Conservation (phyloP, 2,888 invertebrate species). For the Oscheius sp. region DNA sequence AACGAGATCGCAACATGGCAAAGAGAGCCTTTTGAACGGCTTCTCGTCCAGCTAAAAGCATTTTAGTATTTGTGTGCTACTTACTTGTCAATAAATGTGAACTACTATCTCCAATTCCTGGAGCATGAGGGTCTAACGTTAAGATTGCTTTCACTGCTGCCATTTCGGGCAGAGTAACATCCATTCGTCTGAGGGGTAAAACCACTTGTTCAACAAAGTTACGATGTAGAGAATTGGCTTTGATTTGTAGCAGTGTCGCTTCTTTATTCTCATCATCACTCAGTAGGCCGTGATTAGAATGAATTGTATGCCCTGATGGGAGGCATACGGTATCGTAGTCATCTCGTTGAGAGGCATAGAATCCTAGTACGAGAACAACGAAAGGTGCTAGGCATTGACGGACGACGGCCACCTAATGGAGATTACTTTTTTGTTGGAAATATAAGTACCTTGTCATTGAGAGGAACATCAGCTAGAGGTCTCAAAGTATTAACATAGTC, state of each 20-base stretch:
- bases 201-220: conserved; percentile 28
- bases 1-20: neutral
- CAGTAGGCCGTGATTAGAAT: conserved; percentile 2
- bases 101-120: conserved; percentile 25
- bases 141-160: conserved; percentile 30
- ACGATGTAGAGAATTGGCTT: neutral
- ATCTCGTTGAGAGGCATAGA: neutral
- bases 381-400: conserved; percentile 25
- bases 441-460: conserved; percentile 19
- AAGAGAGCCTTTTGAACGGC: conserved; percentile 28
- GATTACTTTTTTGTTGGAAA: neutral
- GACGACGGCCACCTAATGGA: conserved; percentile 20
- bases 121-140: conserved; percentile 24
- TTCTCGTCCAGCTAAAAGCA: conserved; percentile 25
- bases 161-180: conserved; percentile 20
- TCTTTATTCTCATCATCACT: neutral
- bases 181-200: conserved; percentile 6
- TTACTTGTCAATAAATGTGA: conserved; percentile 19
- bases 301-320: conserved; percentile 19
- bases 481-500: conserved; percentile 30
- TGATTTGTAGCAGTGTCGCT: neutral
- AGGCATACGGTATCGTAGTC: conserved; percentile 6
- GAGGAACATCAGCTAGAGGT: conserved; percentile 25
- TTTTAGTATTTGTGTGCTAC: neutral
- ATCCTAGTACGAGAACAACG: conserved; percentile 22